phyloP scores from a whole-genome alignment of 2,113 vertebrate genomes.

The Labeo catla region DNA sequence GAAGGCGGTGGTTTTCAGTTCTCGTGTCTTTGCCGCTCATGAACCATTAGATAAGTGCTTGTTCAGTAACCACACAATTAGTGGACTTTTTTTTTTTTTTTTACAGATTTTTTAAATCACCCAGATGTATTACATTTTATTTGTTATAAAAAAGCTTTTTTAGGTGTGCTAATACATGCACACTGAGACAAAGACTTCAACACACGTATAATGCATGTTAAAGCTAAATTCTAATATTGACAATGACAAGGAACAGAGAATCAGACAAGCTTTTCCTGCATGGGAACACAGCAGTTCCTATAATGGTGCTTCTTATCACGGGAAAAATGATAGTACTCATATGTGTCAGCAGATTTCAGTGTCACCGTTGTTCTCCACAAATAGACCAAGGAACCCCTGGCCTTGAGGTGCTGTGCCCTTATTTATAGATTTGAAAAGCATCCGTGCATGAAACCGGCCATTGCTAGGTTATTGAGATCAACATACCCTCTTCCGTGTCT shows the following conservation, averaged over 20 bases:
- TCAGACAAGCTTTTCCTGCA: background rate
- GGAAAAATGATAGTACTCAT: conserved; percentile 29
- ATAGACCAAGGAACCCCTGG: conserved; percentile 44
- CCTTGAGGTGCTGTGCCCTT: conserved; percentile 46
- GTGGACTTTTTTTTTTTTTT: background rate
- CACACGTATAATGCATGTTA: background rate
- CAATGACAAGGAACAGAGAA: background rate
- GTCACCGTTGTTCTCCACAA: conserved; percentile 42
- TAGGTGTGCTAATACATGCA: background rate
- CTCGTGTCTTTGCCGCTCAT: background rate
- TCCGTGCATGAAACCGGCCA: background rate
- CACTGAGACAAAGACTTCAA: background rate
- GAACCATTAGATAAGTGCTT: conserved; percentile 11
- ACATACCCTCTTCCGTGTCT: background rate
- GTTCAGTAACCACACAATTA: background rate
- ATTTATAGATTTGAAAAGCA: conserved; percentile 46
- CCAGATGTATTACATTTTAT: background rate
- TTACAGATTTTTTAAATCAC: background rate
- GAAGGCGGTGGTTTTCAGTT: background rate
- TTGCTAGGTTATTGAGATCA: conserved; percentile 12
- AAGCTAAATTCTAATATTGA: background rate
- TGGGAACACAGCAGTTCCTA: background rate
- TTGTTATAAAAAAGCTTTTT: background rate
- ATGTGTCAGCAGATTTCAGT: conserved; percentile 36
- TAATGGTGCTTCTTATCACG: conserved; percentile 25